Percentiles rank a stretch among this genome's conserved stretches.
These are phyloP conservation scores for Latrodectus elegans DNA, from an alignment of 2,888 invertebrate genomes.

Conservation along the genomic window DNA sequence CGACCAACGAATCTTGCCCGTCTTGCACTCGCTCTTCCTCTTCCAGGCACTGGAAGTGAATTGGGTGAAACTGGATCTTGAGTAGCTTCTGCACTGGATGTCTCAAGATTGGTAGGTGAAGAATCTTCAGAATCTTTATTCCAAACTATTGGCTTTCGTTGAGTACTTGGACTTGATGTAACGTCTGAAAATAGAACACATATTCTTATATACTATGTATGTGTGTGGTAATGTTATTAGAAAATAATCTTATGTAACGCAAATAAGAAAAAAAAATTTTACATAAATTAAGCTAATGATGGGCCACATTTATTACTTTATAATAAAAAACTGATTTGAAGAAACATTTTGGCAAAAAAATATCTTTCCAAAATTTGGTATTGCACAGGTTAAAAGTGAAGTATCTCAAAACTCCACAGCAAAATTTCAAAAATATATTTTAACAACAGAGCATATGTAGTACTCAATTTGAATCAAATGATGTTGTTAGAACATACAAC, in stretches of 20 bases:
- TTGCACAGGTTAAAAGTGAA: no score
- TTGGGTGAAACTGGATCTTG: not conserved
- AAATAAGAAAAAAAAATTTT: no score
- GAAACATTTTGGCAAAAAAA: no score
- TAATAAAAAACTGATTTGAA: no score
- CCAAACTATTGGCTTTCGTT: slow-evolving; percentile 56
- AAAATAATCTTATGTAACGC: not conserved
- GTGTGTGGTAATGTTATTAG: not conserved
- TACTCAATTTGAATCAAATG: no score
- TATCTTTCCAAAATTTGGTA: no score
- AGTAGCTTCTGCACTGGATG: not conserved
- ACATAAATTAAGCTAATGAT: no score
- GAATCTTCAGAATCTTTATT: not conserved
- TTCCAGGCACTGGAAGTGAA: not conserved
- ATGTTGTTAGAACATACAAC: no score
- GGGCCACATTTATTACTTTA: no score
- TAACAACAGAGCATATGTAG: no score
- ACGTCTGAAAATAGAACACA: not conserved
- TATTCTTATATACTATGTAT: not conserved
- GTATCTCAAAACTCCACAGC: no score
- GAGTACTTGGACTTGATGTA: slow-evolving; percentile 3
- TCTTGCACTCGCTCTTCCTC: slow-evolving; percentile 30
- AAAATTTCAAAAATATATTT: no score
- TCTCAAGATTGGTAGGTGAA: not conserved
- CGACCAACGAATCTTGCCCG: slow-evolving; percentile 1